Evolutionary conservation across 2,888 invertebrate genomes (phyloP).

Genomic region (Eristalinus sepulchralis): DNA sequence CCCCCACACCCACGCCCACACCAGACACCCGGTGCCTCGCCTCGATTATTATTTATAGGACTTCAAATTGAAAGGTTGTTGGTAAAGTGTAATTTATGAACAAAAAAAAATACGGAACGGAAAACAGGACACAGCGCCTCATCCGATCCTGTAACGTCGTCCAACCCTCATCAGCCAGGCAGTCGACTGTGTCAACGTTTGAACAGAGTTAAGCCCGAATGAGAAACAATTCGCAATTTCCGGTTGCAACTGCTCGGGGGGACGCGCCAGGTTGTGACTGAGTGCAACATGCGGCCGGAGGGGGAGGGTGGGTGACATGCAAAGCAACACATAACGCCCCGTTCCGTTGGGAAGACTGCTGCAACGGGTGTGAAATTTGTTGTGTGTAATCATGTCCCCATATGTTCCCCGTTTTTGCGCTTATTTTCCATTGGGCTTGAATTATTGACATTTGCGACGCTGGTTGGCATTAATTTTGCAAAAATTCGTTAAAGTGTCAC

Average conservation of each 20-base stretch:
- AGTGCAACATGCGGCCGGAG: neutral
- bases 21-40: no score
- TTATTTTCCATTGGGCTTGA: slow-evolving; percentile 14
- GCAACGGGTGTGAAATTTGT: slow-evolving; percentile 38
- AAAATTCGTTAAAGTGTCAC: neutral
- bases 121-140: neutral
- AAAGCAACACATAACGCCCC: slow-evolving; percentile 20
- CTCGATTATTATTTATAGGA: slow-evolving; percentile 46
- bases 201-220: slow-evolving; percentile 58
- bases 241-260: neutral
- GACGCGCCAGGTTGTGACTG: neutral
- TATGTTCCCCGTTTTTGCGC: neutral
- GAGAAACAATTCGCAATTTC: slow-evolving; percentile 66
- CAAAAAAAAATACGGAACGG: neutral
- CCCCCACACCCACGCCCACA: neutral
- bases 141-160: neutral
- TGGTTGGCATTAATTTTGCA: slow-evolving; percentile 57
- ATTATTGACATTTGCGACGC: slow-evolving; percentile 58
- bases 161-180: neutral
- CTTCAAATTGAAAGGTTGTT: slow-evolving; percentile 34
- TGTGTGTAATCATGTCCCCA: slow-evolving; percentile 15
- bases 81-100: neutral
- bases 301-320: slow-evolving; percentile 2
- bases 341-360: slow-evolving; percentile 19
- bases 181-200: slow-evolving; percentile 51